Evolutionary conservation across 2,113 vertebrate species (phyloP).

Genomic region (Cacatua alba): DNA sequence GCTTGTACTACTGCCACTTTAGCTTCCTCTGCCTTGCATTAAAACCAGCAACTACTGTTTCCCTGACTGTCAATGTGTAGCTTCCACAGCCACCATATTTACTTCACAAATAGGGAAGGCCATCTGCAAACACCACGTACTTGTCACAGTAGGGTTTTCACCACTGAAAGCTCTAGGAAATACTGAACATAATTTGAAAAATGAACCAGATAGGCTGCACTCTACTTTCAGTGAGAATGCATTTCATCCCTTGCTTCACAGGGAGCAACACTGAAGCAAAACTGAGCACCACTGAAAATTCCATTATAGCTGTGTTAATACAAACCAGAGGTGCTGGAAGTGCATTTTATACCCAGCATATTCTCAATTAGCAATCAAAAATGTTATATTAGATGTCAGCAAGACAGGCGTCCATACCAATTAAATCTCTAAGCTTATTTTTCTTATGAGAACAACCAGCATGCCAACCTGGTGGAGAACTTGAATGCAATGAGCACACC

Average conservation of each 20-base stretch:
- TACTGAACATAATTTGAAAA: background rate
- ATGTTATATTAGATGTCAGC: background rate
- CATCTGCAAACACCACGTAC: background rate
- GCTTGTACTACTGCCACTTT: background rate
- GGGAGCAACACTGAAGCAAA: background rate
- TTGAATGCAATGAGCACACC: background rate
- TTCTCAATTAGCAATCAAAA: background rate
- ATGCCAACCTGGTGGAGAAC: background rate
- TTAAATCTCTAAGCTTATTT: background rate
- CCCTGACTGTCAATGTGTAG: background rate
- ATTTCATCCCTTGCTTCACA: background rate
- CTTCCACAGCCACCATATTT: background rate
- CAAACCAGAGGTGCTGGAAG: background rate
- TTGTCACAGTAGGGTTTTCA: background rate
- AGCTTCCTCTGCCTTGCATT: background rate
- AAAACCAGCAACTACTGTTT: background rate
- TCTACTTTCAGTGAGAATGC: background rate
- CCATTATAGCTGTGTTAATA: background rate
- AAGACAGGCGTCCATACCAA: background rate
- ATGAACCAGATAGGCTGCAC: background rate
- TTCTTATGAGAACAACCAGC: background rate
- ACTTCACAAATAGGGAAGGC: background rate
- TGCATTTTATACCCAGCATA: background rate
- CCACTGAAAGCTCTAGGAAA: background rate
- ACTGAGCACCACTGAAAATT: background rate